phyloP scores from a whole-genome alignment of 2,888 invertebrate genomes.

The Acronicta aceris region DNA sequence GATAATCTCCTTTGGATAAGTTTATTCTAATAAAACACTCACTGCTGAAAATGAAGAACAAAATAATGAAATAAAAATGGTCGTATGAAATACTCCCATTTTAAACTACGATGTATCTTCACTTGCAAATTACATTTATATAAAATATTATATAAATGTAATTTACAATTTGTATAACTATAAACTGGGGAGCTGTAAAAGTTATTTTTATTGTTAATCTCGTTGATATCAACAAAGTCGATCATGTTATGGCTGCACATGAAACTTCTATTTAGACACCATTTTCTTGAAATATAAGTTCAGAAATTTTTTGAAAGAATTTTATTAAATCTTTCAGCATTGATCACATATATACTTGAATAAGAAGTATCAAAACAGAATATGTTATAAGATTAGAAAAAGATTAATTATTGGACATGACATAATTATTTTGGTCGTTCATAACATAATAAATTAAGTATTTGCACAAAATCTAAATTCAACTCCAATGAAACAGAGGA shows the following conservation, averaged over 20 bases:
- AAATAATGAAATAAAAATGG: conserved; percentile 22
- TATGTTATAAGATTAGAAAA: no score
- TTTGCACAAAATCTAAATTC: conserved; percentile 1
- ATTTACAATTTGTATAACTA: conserved; percentile 34
- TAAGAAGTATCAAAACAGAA: no score
- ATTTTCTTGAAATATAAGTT: background rate
- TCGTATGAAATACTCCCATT: conserved; percentile 31
- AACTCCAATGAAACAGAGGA: conserved; percentile 9
- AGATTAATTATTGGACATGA: no score
- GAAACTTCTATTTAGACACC: background rate
- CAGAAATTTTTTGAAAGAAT: background rate
- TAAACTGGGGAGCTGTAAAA: conserved; percentile 35
- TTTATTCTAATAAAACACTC: conserved; percentile 27
- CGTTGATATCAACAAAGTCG: conserved; percentile 10
- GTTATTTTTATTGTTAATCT: conserved; percentile 21
- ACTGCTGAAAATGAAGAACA: conserved; percentile 37
- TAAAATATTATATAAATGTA: conserved; percentile 14
- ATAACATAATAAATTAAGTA: conserved; percentile 4
- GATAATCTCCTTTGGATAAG: background rate
- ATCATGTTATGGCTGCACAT: background rate
- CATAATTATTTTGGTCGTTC: no score
- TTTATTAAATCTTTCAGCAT: background rate
- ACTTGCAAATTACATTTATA: conserved; percentile 17
- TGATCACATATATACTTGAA: no score
- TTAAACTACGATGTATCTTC: conserved; percentile 12